A percentile compares a stretch with the other conserved stretches of the same genome.
Evolutionary conservation across 2,888 invertebrate species (phyloP).

Genomic region (Amphipyra berbera): DNA sequence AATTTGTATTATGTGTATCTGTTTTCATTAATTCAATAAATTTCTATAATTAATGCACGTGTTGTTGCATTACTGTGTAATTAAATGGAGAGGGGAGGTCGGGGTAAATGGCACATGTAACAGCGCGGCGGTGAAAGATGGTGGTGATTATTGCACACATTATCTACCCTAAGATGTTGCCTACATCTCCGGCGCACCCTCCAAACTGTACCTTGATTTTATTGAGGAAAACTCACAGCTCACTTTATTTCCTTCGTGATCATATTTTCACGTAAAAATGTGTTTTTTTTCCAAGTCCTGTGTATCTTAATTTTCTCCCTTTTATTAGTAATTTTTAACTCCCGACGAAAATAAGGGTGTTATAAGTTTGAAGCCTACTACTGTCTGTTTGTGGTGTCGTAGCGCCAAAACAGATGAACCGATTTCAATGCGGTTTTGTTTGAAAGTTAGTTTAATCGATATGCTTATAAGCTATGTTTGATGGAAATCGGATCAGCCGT

Average conservation of each 20-base stretch:
- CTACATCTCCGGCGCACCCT: constrained; percentile 62
- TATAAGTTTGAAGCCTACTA: no score
- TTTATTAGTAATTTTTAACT: no score
- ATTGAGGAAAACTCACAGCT: constrained; percentile 45
- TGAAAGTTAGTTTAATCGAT: no score
- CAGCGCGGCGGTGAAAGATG: constrained; percentile 78
- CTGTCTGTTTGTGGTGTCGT: no score
- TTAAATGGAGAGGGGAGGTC: constrained; percentile 74
- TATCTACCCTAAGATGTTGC: constrained; percentile 73
- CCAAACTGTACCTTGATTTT: constrained; percentile 70
- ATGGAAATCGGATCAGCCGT: no score
- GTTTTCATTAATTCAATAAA: constrained; percentile 70
- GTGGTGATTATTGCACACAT: constrained; percentile 84
- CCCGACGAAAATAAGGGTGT: no score
- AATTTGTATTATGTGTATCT: constrained; percentile 14
- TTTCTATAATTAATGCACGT: constrained; percentile 71
- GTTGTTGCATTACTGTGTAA: constrained; percentile 80
- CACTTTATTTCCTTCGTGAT: constrained; percentile 13
- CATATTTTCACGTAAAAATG: not conserved
- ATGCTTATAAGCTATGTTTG: no score
- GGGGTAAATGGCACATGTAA: constrained; percentile 75
- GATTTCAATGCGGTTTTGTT: no score
- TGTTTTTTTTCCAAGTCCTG: not conserved
- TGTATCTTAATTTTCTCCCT: no score
- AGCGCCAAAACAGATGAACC: no score